Base-by-base conservation (phyloP, 2,888 invertebrate species). In the Drosophila koepferae region DNA sequence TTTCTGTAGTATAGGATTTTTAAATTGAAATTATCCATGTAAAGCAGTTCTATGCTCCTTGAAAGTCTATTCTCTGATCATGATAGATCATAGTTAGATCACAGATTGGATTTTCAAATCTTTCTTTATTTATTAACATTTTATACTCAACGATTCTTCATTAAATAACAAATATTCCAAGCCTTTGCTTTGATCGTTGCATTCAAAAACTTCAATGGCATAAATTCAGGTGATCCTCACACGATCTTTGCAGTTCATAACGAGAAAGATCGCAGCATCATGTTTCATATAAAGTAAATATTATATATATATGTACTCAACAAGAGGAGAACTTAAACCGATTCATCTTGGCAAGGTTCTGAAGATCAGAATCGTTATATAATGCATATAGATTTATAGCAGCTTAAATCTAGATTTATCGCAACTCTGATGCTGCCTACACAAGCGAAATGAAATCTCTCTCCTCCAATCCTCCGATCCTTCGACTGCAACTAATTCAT, bases 401-500 rank as follows among this genome's bases (percentile, higher is more conserved):
- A 10, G 2, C 12, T 40, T 23, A n/a, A 16, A 54, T 6, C 23
- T 38, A 10, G 38, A 41, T 41, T 40, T 55, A 40, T 40, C n/a
- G 8, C 36, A 20, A 23, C 7, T 41, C n/a, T 1, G 41, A n/a
- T 2, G 3, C n/a, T 41, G 3, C 40, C n/a, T 41, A 8, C 40
- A 8, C 41, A n/a, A 5, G 4, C 12, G 3, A 40, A 16, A 16
- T 14, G 7, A 40, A 16, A 10, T 40, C 20, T 44, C 23, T 23
- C 14, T 48, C 1, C 40, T 18, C 14, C 40, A 1, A 44, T 46
- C 34, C 58, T 58, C 18, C 40, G 6, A 44, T 46, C 34, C 58
- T 58, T 6, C 34, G 20, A 41, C 16, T 44, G 2, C 40, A 59
- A n/a, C 72, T 46, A 23, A 56, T 40, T 53, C 41, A 54, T 31